A percentile compares a stretch with the other conserved stretches of the same genome.
These are phyloP conservation scores for Uloborus diversus DNA, from an alignment of 1,140 invertebrate species.

Conservation along the genomic window DNA sequence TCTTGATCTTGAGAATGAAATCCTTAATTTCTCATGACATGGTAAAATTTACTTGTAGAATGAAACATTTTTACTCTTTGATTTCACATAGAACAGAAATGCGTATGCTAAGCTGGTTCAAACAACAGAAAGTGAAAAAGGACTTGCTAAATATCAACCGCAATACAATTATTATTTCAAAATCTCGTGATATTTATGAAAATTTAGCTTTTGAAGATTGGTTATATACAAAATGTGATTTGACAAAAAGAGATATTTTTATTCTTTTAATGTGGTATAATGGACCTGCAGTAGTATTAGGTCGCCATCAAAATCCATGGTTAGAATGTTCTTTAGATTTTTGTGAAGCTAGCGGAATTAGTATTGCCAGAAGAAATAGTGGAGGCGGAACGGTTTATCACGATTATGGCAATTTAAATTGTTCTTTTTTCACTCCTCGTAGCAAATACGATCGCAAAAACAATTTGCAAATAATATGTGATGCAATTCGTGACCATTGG, in stretches of 20 bases:
- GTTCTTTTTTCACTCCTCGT: conserved; percentile 85
- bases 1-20: too few relatives aligned
- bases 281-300: conserved; percentile 92
- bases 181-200: conserved; percentile 86
- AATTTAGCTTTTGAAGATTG: conserved; percentile 95
- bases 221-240: conserved; percentile 87
- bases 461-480: conserved; percentile 85
- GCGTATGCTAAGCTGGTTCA: too few relatives aligned
- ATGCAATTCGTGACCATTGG: conserved; percentile 81
- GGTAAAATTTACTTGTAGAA: too few relatives aligned
- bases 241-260: conserved; percentile 71
- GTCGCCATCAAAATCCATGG: conserved; percentile 97
- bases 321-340: conserved; percentile 81
- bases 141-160: conserved; percentile 5
- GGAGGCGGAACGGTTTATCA: conserved; percentile 98
- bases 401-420: conserved; percentile 91
- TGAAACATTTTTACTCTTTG: too few relatives aligned
- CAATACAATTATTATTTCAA: conserved; percentile 90
- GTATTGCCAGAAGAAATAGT: conserved; percentile 85
- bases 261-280: conserved; percentile 91
- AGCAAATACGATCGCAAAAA: conserved; percentile 81
- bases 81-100: too few relatives aligned
- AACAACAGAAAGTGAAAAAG: too few relatives aligned
- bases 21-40: too few relatives aligned
- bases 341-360: conserved; percentile 65